A percentile compares a stretch with the other conserved stretches of the same genome.
Evolutionary conservation across 2,797 vertebrate species (phyloP).

Genomic region (Smutsia gigantea): DNA sequence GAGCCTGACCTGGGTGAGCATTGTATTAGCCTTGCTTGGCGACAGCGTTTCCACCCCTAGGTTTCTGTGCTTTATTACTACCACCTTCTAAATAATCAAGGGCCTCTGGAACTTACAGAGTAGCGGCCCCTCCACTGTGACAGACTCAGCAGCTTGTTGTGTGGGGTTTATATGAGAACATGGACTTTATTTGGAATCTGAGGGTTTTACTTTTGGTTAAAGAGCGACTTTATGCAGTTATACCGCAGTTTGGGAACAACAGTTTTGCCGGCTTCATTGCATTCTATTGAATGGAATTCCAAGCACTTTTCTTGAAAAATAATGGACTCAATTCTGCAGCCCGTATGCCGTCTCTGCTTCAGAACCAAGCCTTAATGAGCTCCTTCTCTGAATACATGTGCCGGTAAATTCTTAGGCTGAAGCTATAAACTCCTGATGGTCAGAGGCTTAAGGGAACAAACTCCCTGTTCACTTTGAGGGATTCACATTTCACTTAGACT

Average conservation of each 20-base stretch:
- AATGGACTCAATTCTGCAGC: slow-evolving; percentile 5
- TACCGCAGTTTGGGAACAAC: background rate
- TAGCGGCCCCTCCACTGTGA: background rate
- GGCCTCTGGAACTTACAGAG: background rate
- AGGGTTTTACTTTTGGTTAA: slow-evolving; percentile 15
- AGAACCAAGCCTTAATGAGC: background rate
- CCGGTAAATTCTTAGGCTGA: background rate
- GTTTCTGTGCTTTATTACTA: background rate
- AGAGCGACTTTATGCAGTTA: background rate
- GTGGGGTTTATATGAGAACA: background rate
- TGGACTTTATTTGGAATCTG: background rate
- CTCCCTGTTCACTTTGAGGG: background rate
- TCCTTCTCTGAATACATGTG: slow-evolving; percentile 17
- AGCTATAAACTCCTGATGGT: background rate
- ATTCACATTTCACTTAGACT: slow-evolving; percentile 16
- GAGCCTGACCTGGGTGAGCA: background rate
- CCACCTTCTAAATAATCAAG: background rate
- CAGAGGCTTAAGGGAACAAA: background rate
- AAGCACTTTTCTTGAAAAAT: slow-evolving; percentile 56
- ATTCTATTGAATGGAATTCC: slow-evolving; percentile 56
- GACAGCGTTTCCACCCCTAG: background rate
- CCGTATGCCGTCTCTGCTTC: slow-evolving; percentile 35
- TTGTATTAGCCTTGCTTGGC: background rate
- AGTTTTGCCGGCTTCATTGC: slow-evolving; percentile 28
- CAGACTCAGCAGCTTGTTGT: background rate